Percentiles rank a stretch among this genome's conserved stretches.
These are phyloP conservation scores for Alcis repandata DNA, from an alignment of 2,888 invertebrate genomes.

Conservation along the genomic window DNA sequence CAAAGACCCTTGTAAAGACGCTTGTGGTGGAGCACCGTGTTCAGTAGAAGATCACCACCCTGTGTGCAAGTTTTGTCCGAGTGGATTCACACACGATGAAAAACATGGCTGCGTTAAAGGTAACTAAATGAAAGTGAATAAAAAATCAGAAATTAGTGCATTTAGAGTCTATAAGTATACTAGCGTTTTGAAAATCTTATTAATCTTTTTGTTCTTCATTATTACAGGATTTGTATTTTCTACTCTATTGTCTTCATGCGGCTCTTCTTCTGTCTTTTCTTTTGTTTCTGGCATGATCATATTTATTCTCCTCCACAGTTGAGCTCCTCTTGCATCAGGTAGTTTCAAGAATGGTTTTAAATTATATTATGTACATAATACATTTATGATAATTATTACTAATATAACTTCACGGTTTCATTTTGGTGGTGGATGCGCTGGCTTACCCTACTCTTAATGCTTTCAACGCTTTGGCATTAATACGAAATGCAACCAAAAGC, in stretches of 20 bases:
- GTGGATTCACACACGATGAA: slow-evolving; percentile 96
- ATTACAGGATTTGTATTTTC: slow-evolving; percentile 86
- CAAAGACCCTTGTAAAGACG: slow-evolving; percentile 95
- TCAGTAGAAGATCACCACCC: slow-evolving; percentile 98
- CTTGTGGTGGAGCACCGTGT: slow-evolving; percentile 96
- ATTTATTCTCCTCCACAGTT: slow-evolving; percentile 81
- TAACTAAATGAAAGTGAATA: slow-evolving; percentile 90
- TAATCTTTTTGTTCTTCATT: slow-evolving; percentile 84
- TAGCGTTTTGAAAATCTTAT: slow-evolving; percentile 79
- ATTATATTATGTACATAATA: slow-evolving; percentile 72
- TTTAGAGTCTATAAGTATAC: slow-evolving; percentile 64
- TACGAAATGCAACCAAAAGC: slow-evolving; percentile 78
- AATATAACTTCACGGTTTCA: slow-evolving; percentile 68
- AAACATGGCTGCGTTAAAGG: slow-evolving; percentile 98
- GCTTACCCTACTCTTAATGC: slow-evolving; percentile 67
- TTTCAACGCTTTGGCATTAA: slow-evolving; percentile 72
- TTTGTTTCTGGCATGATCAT: slow-evolving; percentile 82
- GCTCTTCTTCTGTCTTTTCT: slow-evolving; percentile 78
- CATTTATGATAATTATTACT: slow-evolving; percentile 55
- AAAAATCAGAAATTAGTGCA: slow-evolving; percentile 66
- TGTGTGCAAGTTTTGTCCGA: slow-evolving; percentile 98
- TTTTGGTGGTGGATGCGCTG: slow-evolving; percentile 72
- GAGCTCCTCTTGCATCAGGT: slow-evolving; percentile 81
- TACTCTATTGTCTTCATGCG: slow-evolving; percentile 81
- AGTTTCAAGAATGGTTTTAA: slow-evolving; percentile 75